These are phyloP conservation scores for Paracentrotus lividus DNA, from an alignment of 53 echinoderm and acorn worm species.

Conservation along the genomic window DNA sequence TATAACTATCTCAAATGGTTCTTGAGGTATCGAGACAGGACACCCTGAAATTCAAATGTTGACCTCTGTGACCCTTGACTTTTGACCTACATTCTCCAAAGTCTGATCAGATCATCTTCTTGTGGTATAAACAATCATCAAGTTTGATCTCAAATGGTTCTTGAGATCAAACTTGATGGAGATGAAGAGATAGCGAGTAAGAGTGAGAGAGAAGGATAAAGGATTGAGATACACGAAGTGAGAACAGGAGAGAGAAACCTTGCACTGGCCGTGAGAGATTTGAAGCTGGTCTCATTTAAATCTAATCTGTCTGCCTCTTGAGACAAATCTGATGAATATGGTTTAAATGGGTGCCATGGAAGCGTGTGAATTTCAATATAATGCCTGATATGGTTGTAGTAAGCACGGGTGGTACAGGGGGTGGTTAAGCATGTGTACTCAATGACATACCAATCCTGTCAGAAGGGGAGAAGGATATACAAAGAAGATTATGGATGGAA, in stretches of 20 bases:
- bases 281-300: slow-evolving; percentile 47
- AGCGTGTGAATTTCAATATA: slow-evolving; percentile 49
- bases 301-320: slow-evolving; percentile 68
- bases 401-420: neutral
- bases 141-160: too few species aligned
- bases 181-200: neutral
- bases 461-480: neutral
- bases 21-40: too few species aligned
- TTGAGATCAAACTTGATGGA: too few species aligned
- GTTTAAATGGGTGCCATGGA: slow-evolving; percentile 26
- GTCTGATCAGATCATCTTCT: too few species aligned
- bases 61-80: too few species aligned
- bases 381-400: slow-evolving; percentile 7
- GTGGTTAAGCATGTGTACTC: neutral
- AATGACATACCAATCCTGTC: neutral
- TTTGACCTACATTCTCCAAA: too few species aligned
- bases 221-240: neutral
- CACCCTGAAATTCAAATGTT: too few species aligned
- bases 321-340: slow-evolving; percentile 56
- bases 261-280: slow-evolving; percentile 30
- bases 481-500: neutral
- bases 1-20: too few species aligned
- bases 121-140: too few species aligned
- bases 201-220: neutral
- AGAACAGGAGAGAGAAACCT: slow-evolving; percentile 15